Evolutionary conservation across 1,140 invertebrate genomes (phyloP).

Genomic region (Pseudomyrmex sp.): DNA sequence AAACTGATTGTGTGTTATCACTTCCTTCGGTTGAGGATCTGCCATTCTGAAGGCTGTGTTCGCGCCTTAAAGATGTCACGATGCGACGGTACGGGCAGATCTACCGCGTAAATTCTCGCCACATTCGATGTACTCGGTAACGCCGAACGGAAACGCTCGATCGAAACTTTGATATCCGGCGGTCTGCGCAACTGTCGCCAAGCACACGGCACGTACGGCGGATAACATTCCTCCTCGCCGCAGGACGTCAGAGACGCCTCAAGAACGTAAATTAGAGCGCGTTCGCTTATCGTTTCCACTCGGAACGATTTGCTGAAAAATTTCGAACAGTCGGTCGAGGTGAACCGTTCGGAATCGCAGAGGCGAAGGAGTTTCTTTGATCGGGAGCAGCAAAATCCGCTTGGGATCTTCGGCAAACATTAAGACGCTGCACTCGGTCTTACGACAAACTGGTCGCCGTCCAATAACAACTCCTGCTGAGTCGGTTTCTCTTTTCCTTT

Average conservation of each 20-base stretch:
- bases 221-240: slow-evolving; percentile 82
- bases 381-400: slow-evolving; percentile 65
- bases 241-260: slow-evolving; percentile 86
- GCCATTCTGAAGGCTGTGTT: slow-evolving; percentile 81
- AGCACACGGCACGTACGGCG: slow-evolving; percentile 82
- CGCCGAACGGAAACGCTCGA: slow-evolving; percentile 83
- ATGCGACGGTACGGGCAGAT: slow-evolving; percentile 84
- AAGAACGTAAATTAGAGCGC: slow-evolving; percentile 85
- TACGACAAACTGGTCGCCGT: slow-evolving; percentile 83
- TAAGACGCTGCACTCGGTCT: slow-evolving; percentile 79
- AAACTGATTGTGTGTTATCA: slow-evolving; percentile 81
- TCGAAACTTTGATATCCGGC: slow-evolving; percentile 82
- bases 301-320: slow-evolving; percentile 85
- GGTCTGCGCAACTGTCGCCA: slow-evolving; percentile 85
- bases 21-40: slow-evolving; percentile 82
- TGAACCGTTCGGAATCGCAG: slow-evolving; percentile 84
- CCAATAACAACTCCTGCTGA: slow-evolving; percentile 83
- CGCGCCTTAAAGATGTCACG: slow-evolving; percentile 84
- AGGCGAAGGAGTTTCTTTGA: slow-evolving; percentile 65
- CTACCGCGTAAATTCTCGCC: slow-evolving; percentile 87
- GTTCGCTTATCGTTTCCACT: slow-evolving; percentile 84
- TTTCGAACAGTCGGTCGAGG: slow-evolving; percentile 83
- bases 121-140: slow-evolving; percentile 85
- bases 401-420: slow-evolving; percentile 75
- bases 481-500: slow-evolving; percentile 84